These are phyloP conservation scores for Microplitis demolitor DNA, from an alignment of 1,140 invertebrate genomes.

Conservation along the genomic window DNA sequence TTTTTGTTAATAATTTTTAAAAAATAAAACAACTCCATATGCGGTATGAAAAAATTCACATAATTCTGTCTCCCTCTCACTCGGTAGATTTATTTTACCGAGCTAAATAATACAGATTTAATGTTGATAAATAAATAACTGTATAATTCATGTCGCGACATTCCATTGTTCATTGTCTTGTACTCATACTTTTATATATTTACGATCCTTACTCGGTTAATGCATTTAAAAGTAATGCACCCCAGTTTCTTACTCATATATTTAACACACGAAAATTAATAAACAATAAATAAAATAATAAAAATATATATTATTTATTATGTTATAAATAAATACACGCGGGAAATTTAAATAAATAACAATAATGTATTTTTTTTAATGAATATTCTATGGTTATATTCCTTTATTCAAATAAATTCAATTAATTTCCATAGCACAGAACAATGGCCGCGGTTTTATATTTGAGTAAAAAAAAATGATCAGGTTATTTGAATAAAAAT, in stretches of 20 bases:
- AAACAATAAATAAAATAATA: not conserved
- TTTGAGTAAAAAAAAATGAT: no score
- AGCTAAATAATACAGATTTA: conserved; percentile 23
- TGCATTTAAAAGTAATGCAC: conserved; percentile 16
- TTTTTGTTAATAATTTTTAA: no score
- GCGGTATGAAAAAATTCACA: no score
- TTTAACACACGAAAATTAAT: not conserved
- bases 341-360: not conserved
- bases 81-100: conserved; percentile 1
- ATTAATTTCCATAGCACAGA: conserved; percentile 61
- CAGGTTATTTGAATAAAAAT: no score
- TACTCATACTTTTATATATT: conserved; percentile 3
- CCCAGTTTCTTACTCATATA: not conserved
- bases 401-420: conserved; percentile 61
- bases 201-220: not conserved
- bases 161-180: conserved; percentile 50
- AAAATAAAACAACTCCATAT: no score
- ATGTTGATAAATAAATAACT: conserved; percentile 47
- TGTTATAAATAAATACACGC: not conserved
- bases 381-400: conserved; percentile 1
- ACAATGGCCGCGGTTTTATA: conserved; percentile 47
- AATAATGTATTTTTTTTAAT: not conserved
- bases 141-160: conserved; percentile 38
- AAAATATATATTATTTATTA: not conserved
- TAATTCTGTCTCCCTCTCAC: not conserved